A percentile compares a stretch with the other conserved stretches of the same genome.
These are phyloP conservation scores for Tetragnatha versicolor DNA, from an alignment of 1,140 invertebrate species.

Conservation along the genomic window DNA sequence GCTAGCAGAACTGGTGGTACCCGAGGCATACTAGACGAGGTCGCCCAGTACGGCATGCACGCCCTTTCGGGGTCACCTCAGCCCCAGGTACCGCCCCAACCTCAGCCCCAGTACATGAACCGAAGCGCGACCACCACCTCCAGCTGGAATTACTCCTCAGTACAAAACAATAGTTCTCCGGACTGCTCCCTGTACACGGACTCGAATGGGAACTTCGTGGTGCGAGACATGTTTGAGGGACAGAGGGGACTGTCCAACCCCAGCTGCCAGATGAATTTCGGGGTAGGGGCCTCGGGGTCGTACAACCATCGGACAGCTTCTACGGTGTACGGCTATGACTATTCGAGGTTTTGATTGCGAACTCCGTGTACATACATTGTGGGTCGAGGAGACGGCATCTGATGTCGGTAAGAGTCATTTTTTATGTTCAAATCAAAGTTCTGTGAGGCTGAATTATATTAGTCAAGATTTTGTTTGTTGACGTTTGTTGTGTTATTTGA, in stretches of 20 bases:
- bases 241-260: conserved; percentile 38
- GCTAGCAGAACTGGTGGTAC: not conserved
- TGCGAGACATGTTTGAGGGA: conserved; percentile 47
- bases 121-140: conserved; percentile 7
- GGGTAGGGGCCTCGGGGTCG: conserved; percentile 10
- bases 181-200: conserved; percentile 49
- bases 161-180: conserved; percentile 18
- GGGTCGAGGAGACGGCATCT: conserved; percentile 14
- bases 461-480: too few relatives aligned
- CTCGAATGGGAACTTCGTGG: conserved; percentile 42
- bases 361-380: conserved; percentile 11
- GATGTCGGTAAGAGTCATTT: conserved; percentile 19
- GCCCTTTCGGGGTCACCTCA: conserved; percentile 26
- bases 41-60: conserved; percentile 20
- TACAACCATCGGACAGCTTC: conserved; percentile 44
- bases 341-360: conserved; percentile 38
- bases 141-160: conserved; percentile 43
- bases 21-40: conserved; percentile 9
- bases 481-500: too few relatives aligned
- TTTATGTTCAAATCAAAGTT: conserved; percentile 1
- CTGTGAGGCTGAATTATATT: not conserved
- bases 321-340: conserved; percentile 47
- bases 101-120: conserved; percentile 32
- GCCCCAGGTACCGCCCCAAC: too few relatives aligned
- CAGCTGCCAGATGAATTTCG: conserved; percentile 53